These are phyloP conservation scores for Pteropus rufus DNA, from an alignment of 2,797 vertebrate genomes.

Conservation along the genomic window DNA sequence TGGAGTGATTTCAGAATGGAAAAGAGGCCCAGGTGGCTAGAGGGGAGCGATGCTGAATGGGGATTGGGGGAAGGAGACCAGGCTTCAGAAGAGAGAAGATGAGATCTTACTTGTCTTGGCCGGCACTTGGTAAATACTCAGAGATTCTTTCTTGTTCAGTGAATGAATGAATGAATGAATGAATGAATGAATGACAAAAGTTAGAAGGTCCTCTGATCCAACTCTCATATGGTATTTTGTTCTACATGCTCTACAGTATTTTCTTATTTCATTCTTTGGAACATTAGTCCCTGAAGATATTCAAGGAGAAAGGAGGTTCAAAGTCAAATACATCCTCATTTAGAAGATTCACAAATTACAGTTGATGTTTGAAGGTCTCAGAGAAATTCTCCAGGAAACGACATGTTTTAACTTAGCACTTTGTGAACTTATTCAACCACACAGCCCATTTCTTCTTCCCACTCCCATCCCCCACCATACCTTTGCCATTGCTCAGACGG, in stretches of 20 bases:
- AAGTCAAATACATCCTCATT: neutral
- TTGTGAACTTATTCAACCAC: neutral
- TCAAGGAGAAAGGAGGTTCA: neutral
- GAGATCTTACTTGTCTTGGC: neutral
- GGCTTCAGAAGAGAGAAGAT: neutral
- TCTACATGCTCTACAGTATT: neutral
- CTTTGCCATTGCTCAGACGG: neutral
- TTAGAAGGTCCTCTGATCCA: neutral
- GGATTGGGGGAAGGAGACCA: neutral
- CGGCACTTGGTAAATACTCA: neutral
- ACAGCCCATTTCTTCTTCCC: neutral
- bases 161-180: neutral
- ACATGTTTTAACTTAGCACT: neutral
- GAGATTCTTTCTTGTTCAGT: neutral
- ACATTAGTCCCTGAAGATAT: neutral
- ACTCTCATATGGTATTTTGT: too few relatives aligned
- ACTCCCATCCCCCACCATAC: neutral
- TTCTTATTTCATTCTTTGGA: neutral
- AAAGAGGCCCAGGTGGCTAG: neutral
- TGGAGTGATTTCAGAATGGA: neutral
- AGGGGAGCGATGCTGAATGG: neutral
- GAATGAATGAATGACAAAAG: too few relatives aligned
- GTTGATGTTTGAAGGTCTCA: neutral
- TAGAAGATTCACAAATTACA: neutral
- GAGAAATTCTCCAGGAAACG: neutral